Conservation (phyloP, 2,113 vertebrate species). For the Isichthys henryi region DNA sequence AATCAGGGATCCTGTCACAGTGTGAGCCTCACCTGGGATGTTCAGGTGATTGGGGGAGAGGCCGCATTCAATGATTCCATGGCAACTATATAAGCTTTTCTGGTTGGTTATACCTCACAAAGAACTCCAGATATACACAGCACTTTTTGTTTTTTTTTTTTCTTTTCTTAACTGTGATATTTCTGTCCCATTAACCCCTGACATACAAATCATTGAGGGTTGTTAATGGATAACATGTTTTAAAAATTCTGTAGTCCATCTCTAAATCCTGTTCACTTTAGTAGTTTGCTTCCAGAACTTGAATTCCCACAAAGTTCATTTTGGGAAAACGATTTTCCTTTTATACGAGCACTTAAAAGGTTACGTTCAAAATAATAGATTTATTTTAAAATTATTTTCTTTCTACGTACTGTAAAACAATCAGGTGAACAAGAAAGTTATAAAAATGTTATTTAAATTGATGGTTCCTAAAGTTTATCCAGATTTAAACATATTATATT, state of each 20-base stretch:
- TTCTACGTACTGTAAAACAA: constrained; percentile 14
- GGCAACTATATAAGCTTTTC: neutral
- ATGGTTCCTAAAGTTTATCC: neutral
- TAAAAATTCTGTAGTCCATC: neutral
- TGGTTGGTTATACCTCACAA: constrained; percentile 9
- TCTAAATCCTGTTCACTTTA: constrained; percentile 4
- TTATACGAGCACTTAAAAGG: neutral
- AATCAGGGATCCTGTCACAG: neutral
- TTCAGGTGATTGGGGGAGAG: neutral
- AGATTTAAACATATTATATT: neutral
- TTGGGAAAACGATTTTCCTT: neutral
- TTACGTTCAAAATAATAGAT: neutral
- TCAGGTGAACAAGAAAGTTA: neutral
- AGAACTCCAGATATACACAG: neutral
- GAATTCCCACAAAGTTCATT: constrained; percentile 11
- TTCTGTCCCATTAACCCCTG: neutral
- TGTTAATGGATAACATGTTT: neutral
- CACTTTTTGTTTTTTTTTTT: neutral
- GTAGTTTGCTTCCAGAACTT: neutral
- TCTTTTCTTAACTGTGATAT: neutral
- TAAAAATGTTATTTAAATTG: constrained; percentile 11
- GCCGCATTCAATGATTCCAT: neutral
- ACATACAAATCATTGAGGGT: neutral
- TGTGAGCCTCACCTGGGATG: neutral
- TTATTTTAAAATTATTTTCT: neutral